A percentile compares a stretch with the other conserved stretches of the same genome.
phyloP scores from a whole-genome alignment of 2,888 invertebrate species.

The Trachelus troglodyta region DNA sequence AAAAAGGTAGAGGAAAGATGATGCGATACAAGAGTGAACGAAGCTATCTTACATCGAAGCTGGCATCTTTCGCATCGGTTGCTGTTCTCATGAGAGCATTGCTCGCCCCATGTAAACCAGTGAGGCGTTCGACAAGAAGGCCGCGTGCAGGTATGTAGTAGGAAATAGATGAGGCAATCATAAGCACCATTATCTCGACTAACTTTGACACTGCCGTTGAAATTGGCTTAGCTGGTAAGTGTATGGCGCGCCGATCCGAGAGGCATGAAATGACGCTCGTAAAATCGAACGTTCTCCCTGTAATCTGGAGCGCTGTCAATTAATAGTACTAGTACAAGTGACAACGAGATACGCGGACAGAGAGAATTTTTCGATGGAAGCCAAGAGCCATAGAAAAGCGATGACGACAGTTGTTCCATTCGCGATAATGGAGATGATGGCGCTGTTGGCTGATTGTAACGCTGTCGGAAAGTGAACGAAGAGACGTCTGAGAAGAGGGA shows the following conservation, averaged over 20 bases:
- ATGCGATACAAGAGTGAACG: conserved; percentile 45
- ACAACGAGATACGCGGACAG: background rate
- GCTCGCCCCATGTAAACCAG: background rate
- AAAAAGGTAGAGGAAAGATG: conserved; percentile 25
- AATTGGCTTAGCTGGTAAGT: background rate
- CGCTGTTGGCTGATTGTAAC: background rate
- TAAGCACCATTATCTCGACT: background rate
- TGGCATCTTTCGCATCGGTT: conserved; percentile 27
- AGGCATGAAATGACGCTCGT: background rate
- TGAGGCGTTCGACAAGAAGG: background rate
- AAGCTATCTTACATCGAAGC: conserved; percentile 43
- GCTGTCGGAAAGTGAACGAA: background rate
- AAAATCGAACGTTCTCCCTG: background rate
- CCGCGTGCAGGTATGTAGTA: background rate
- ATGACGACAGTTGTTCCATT: background rate
- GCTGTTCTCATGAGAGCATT: background rate
- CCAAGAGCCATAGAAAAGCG: background rate
- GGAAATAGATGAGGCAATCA: background rate
- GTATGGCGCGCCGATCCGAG: background rate
- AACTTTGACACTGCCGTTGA: background rate
- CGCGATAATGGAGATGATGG: background rate
- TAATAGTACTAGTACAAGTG: background rate
- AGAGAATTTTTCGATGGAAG: background rate
- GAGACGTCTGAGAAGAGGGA: background rate
- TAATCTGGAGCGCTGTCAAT: conserved; percentile 8